Evolutionary conservation across 2,888 invertebrate genomes (phyloP).

Genomic region (Ochropleura plecta): DNA sequence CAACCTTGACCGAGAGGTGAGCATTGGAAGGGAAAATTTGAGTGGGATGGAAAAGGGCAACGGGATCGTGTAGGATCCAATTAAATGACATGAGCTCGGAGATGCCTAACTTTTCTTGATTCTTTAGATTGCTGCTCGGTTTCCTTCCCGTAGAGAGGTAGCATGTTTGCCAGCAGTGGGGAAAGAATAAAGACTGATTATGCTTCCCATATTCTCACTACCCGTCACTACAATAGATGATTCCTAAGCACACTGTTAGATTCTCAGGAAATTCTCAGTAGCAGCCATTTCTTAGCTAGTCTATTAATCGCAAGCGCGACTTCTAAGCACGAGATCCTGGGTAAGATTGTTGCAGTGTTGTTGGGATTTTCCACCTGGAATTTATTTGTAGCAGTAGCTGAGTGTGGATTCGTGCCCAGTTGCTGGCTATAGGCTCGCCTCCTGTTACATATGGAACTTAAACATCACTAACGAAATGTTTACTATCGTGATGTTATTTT

Average conservation of each 20-base stretch:
- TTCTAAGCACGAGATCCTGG: too few relatives aligned
- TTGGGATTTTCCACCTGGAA: too few relatives aligned
- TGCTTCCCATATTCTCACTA: neutral
- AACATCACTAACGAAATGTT: too few relatives aligned
- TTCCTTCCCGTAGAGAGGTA: neutral
- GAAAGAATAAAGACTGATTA: neutral
- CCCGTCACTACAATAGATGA: neutral
- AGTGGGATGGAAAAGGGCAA: constrained; percentile 16
- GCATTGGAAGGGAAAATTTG: constrained; percentile 2
- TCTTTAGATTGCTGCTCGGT: neutral
- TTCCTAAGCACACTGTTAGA: neutral
- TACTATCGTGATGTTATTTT: too few relatives aligned
- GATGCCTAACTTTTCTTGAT: neutral
- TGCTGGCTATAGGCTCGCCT: too few relatives aligned
- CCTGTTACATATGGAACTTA: too few relatives aligned
- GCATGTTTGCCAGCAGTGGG: neutral
- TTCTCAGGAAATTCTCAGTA: neutral
- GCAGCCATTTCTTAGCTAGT: too few relatives aligned
- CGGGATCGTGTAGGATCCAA: constrained; percentile 4
- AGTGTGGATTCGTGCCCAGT: too few relatives aligned
- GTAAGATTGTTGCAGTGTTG: too few relatives aligned
- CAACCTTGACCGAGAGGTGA: constrained; percentile 15
- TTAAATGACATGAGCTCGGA: constrained; percentile 13
- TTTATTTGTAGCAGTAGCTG: too few relatives aligned
- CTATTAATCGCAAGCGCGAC: too few relatives aligned